These are phyloP conservation scores for Formica aserva DNA, from an alignment of 2,888 invertebrate species.

Conservation along the genomic window DNA sequence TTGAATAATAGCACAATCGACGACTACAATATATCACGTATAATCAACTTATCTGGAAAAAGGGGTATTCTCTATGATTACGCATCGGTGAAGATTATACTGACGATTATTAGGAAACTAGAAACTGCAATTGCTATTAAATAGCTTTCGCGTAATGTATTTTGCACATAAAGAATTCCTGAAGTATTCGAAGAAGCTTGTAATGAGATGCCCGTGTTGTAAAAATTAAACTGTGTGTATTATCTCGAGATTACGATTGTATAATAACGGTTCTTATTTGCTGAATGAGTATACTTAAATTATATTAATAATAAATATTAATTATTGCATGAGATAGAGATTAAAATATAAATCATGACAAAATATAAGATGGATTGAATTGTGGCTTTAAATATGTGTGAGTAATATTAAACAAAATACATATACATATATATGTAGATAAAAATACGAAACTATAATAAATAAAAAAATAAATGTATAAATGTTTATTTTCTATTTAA, in stretches of 20 bases:
- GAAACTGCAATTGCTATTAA: conserved; percentile 25
- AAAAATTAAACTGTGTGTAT: conserved; percentile 1
- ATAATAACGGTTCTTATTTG: neutral
- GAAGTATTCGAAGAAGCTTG: neutral
- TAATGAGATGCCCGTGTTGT: neutral
- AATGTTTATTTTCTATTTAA: neutral
- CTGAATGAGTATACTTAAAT: neutral
- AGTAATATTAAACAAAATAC: neutral
- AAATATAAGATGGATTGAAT: neutral
- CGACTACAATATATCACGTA: neutral
- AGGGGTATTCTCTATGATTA: conserved; percentile 16
- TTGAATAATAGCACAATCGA: conserved; percentile 22
- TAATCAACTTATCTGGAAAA: neutral
- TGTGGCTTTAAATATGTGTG: neutral
- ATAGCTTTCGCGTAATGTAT: conserved; percentile 1
- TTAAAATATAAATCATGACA: neutral
- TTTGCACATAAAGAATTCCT: neutral
- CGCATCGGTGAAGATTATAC: conserved; percentile 18
- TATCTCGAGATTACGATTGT: neutral
- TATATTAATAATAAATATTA: neutral
- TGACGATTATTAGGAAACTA: conserved; percentile 21
- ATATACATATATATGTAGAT: neutral
- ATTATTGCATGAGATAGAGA: neutral
- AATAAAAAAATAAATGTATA: neutral
- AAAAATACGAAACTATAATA: neutral